These are phyloP conservation scores for Isurus oxyrinchus DNA, from an alignment of 2,113 vertebrate species.

Conservation along the genomic window DNA sequence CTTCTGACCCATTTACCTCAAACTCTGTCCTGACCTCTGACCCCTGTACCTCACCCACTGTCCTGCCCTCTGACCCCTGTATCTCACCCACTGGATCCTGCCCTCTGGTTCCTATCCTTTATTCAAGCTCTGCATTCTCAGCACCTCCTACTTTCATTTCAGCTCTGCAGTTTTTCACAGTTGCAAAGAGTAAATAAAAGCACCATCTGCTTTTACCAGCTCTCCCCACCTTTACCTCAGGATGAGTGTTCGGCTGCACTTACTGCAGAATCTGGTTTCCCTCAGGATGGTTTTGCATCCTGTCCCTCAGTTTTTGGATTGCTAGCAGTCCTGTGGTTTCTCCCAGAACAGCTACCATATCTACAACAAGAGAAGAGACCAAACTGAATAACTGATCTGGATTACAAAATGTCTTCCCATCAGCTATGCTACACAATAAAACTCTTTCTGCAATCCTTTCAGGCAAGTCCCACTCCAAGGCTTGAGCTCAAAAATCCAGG, in stretches of 20 bases:
- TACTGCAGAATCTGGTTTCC: constrained; percentile 76
- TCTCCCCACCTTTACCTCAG: neutral
- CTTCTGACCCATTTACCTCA: neutral
- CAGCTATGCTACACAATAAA: neutral
- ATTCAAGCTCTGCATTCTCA: neutral
- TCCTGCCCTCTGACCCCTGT: too few species aligned
- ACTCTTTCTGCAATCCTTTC: neutral
- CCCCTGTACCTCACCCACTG: neutral
- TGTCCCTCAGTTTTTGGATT: constrained; percentile 67
- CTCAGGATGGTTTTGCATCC: constrained; percentile 81
- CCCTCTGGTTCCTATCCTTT: neutral
- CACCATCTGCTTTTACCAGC: neutral
- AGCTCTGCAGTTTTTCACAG: neutral
- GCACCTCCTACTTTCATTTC: neutral
- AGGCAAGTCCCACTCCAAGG: neutral
- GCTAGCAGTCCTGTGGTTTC: constrained; percentile 78
- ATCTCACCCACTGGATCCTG: neutral
- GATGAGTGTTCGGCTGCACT: neutral
- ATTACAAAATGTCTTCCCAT: neutral
- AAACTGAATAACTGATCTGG: neutral
- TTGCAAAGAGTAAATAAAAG: neutral
- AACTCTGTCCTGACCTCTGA: neutral
- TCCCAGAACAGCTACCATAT: constrained; percentile 94
- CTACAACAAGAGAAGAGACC: constrained; percentile 55
- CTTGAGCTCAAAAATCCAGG: neutral